phyloP scores from a whole-genome alignment of 1,140 invertebrate genomes.

The Heterodera schachtii region DNA sequence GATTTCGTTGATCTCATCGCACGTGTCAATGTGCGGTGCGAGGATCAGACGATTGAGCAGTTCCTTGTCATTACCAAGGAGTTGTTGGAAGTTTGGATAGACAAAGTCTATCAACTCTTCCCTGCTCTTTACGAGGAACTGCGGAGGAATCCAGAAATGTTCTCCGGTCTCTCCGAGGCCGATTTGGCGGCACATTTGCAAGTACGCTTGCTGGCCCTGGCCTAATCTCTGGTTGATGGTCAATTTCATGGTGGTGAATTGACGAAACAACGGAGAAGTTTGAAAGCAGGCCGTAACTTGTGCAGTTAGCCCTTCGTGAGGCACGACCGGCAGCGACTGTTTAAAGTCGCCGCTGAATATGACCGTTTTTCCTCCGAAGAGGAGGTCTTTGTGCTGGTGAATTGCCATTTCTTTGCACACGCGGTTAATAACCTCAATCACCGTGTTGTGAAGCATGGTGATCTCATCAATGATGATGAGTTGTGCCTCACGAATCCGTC shows the following conservation, averaged over 20 bases:
- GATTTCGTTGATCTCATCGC: no score
- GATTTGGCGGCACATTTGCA: slow-evolving; percentile 2
- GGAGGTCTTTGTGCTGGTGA: background rate
- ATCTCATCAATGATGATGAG: slow-evolving; percentile 37
- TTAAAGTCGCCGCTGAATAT: slow-evolving; percentile 30
- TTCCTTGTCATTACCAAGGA: no score
- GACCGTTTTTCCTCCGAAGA: slow-evolving; percentile 33
- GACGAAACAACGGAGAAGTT: background rate
- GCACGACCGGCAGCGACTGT: slow-evolving; percentile 35
- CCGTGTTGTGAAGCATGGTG: slow-evolving; percentile 23
- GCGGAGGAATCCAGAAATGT: background rate
- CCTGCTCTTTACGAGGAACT: background rate
- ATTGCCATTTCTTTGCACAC: slow-evolving; percentile 18
- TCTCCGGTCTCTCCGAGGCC: background rate
- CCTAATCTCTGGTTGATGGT: background rate
- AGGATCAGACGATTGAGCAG: no score
- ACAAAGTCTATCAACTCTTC: no score
- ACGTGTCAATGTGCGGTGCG: no score
- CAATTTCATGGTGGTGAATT: slow-evolving; percentile 1
- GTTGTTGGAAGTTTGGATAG: no score
- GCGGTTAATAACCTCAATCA: slow-evolving; percentile 25
- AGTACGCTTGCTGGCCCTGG: background rate
- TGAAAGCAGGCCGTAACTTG: slow-evolving; percentile 10
- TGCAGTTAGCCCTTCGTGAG: background rate
- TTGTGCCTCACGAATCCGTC: slow-evolving; percentile 16